These are phyloP conservation scores for Octodonta nipae DNA, from an alignment of 2,888 invertebrate genomes.

Conservation along the genomic window DNA sequence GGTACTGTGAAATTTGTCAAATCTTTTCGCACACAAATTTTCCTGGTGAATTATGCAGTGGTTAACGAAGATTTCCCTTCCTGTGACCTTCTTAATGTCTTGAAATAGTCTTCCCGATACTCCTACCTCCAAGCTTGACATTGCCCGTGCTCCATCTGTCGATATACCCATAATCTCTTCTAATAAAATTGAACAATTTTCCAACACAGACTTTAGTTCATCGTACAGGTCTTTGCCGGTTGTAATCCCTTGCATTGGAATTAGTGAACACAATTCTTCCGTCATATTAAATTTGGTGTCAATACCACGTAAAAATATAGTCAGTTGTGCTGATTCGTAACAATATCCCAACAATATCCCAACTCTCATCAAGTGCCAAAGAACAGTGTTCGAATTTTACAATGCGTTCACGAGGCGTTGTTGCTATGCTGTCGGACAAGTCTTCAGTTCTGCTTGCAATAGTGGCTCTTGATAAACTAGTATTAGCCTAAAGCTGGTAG, in stretches of 20 bases:
- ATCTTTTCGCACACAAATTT: not conserved
- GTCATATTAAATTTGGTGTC: conserved; percentile 8
- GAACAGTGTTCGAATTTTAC: too few species aligned
- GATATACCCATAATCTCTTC: conserved; percentile 14
- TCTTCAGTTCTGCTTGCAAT: too few species aligned
- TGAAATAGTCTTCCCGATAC: conserved; percentile 14
- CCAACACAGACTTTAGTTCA: conserved; percentile 5
- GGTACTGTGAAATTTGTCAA: too few species aligned
- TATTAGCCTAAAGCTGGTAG: too few species aligned
- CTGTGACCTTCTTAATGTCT: conserved; percentile 10
- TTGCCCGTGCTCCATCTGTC: conserved; percentile 15
- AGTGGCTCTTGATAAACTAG: too few species aligned
- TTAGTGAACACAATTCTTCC: conserved; percentile 4
- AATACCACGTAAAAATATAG: conserved; percentile 8
- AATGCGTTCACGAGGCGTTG: too few species aligned
- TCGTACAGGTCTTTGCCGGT: conserved; percentile 4
- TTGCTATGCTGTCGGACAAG: too few species aligned
- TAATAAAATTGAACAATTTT: conserved; percentile 12
- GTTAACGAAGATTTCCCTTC: conserved; percentile 10
- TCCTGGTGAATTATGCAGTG: not conserved
- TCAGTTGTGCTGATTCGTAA: too few species aligned
- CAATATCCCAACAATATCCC: too few species aligned
- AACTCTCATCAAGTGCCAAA: too few species aligned
- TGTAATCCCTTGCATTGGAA: conserved; percentile 4
- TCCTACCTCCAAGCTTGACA: conserved; percentile 15